A percentile compares a stretch with the other conserved stretches of the same genome.
Conservation (phyloP, 2,888 invertebrate genomes). For the Heliconius cydno region DNA sequence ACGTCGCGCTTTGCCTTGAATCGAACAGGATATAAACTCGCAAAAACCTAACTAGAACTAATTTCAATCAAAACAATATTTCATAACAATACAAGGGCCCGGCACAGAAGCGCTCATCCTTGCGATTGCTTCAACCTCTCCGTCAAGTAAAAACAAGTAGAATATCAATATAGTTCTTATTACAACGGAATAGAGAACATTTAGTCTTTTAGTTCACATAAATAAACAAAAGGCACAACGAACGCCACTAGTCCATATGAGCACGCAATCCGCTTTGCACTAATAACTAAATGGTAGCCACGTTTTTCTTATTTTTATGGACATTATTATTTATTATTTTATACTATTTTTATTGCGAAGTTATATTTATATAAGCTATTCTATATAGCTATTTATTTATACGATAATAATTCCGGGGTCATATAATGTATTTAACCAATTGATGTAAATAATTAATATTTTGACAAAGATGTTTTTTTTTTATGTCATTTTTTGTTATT, state of each 20-base stretch:
- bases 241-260: conserved; percentile 36
- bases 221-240: conserved; percentile 40
- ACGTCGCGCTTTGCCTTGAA: too few relatives aligned
- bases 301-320: conserved; percentile 3
- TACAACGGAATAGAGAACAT: conserved; percentile 14
- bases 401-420: not conserved
- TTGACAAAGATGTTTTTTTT: not conserved
- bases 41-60: not conserved
- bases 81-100: conserved; percentile 36
- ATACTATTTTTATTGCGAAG: not conserved
- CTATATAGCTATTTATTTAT: not conserved
- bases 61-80: conserved; percentile 31
- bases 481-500: too few relatives aligned
- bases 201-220: not conserved
- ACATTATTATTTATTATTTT: not conserved
- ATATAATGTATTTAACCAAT: not conserved
- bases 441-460: not conserved
- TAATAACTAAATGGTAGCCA: conserved; percentile 42
- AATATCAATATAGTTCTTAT: conserved; percentile 28
- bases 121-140: conserved; percentile 31
- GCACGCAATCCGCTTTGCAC: conserved; percentile 47
- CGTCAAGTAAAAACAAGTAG: not conserved
- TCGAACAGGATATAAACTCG: not conserved
- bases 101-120: conserved; percentile 41
- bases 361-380: not conserved